A percentile compares a stretch with the other conserved stretches of the same genome.
These are phyloP conservation scores for Autographa gamma DNA, from an alignment of 2,888 invertebrate genomes.

Conservation along the genomic window DNA sequence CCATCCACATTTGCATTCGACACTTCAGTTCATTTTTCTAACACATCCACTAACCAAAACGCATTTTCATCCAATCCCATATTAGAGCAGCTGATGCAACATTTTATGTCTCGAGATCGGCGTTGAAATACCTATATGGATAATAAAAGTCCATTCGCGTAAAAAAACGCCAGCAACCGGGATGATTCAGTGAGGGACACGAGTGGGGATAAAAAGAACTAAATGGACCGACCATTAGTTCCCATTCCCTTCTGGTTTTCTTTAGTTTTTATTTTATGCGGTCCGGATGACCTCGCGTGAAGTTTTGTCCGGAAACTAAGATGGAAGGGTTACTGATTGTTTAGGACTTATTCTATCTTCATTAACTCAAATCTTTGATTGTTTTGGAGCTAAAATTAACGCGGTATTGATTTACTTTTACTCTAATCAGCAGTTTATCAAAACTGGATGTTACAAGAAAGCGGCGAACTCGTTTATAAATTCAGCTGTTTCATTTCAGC, in stretches of 20 bases:
- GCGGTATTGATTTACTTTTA: neutral
- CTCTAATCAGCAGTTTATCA: constrained; percentile 4
- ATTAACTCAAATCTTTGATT: neutral
- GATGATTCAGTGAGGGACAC: constrained; percentile 74
- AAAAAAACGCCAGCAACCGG: constrained; percentile 60
- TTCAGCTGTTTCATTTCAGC: constrained; percentile 4
- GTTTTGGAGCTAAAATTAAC: constrained; percentile 1
- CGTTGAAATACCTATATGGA: constrained; percentile 59
- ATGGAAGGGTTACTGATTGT: constrained; percentile 22
- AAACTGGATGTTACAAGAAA: neutral
- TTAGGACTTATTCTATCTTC: constrained; percentile 20
- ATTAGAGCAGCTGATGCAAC: constrained; percentile 54
- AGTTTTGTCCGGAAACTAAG: constrained; percentile 60
- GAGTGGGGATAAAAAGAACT: constrained; percentile 73
- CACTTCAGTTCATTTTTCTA: neutral
- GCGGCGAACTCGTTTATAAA: neutral
- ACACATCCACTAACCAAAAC: constrained; percentile 35
- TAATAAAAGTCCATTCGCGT: constrained; percentile 67
- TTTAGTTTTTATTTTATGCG: constrained; percentile 53
- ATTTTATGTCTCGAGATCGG: constrained; percentile 48
- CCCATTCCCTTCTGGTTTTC: constrained; percentile 62
- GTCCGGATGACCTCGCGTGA: constrained; percentile 29
- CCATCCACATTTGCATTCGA: neutral
- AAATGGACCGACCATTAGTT: constrained; percentile 77
- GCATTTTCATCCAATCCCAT: constrained; percentile 38